These are phyloP conservation scores for Morinoia aosen DNA, from an alignment of 2,888 invertebrate species.

Conservation along the genomic window DNA sequence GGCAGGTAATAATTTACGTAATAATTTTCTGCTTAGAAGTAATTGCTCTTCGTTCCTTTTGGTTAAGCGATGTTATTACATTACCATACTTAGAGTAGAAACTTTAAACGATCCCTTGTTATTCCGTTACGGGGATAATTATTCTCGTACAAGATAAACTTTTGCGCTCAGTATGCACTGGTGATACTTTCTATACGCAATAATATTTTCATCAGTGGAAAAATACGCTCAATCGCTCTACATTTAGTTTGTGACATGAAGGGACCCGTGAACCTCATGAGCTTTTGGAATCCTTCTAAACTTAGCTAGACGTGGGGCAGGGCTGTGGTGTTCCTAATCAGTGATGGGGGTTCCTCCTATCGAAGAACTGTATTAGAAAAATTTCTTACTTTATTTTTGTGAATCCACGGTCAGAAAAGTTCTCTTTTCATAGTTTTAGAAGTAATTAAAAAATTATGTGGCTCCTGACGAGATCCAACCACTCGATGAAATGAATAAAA, in stretches of 20 bases:
- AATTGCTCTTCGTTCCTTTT: not conserved
- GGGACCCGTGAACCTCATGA: not conserved
- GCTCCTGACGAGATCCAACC: too few species aligned
- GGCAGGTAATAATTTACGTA: not conserved
- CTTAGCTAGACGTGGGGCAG: not conserved
- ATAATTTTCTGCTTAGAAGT: not conserved
- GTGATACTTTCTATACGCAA: not conserved
- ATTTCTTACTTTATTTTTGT: not conserved
- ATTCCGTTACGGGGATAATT: not conserved
- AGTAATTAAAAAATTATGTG: too few species aligned
- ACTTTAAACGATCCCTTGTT: not conserved
- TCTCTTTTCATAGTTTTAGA: too few species aligned
- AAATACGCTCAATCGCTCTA: not conserved
- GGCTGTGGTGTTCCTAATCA: not conserved
- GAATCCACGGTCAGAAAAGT: too few species aligned
- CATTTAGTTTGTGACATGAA: not conserved
- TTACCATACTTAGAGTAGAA: not conserved
- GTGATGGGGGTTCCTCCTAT: not conserved
- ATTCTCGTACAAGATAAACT: not conserved
- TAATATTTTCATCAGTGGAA: not conserved
- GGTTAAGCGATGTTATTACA: not conserved
- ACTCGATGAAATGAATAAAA: too few species aligned
- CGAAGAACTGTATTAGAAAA: not conserved
- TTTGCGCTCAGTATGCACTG: not conserved
- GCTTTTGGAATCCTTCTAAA: not conserved